Conservation (phyloP, 2,888 invertebrate genomes). For the Epicampocera succincta region DNA sequence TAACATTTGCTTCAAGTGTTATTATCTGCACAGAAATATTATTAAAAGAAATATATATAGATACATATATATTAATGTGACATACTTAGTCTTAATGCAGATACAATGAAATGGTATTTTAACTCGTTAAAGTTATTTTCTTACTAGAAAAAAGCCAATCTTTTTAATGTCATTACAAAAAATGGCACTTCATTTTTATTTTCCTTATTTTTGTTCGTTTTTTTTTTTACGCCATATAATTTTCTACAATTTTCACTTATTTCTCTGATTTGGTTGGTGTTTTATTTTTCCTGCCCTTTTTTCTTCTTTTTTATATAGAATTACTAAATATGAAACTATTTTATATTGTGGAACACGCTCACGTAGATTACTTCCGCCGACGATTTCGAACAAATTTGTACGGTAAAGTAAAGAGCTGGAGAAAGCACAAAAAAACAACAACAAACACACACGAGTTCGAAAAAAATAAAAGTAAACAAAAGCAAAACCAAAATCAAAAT, state of each 20-base stretch:
- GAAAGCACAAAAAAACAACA: constrained; percentile 5
- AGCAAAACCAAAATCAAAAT: constrained; percentile 26
- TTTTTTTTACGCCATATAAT: constrained; percentile 26
- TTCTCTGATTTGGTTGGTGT: background rate
- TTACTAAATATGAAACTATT: constrained; percentile 62
- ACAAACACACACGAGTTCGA: background rate
- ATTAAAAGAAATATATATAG: background rate
- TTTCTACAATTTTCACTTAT: constrained; percentile 42
- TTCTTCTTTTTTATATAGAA: constrained; percentile 30
- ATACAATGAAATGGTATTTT: constrained; percentile 32
- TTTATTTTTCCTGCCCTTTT: constrained; percentile 24
- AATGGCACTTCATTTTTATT: constrained; percentile 49
- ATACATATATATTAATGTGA: background rate
- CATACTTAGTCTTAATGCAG: background rate
- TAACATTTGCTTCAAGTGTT: background rate
- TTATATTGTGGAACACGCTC: constrained; percentile 64
- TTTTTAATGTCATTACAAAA: constrained; percentile 30
- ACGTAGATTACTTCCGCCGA: constrained; percentile 69
- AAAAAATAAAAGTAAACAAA: constrained; percentile 24
- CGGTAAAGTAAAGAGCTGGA: constrained; percentile 23
- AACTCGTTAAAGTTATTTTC: constrained; percentile 40
- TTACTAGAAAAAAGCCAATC: constrained; percentile 7
- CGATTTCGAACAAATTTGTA: constrained; percentile 66
- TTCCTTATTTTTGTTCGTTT: background rate
- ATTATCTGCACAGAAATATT: background rate